Conservation (phyloP, 2,888 invertebrate species). For the Leptinotarsa peninsularis region DNA sequence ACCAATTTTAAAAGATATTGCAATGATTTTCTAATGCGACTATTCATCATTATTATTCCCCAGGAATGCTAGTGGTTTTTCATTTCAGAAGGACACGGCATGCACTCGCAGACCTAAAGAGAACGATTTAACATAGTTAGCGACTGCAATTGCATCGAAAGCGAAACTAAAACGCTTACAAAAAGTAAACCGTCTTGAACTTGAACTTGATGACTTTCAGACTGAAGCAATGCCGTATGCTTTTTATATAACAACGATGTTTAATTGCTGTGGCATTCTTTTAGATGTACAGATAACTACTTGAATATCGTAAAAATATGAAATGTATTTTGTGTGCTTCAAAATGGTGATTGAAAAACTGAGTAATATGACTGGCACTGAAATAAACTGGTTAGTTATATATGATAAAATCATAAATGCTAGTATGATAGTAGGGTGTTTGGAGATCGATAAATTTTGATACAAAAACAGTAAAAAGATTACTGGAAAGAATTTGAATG, state of each 20-base stretch:
- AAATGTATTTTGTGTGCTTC: no score
- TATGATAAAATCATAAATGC: no score
- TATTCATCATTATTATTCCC: slow-evolving; percentile 1
- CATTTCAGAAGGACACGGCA: not conserved
- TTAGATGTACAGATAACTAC: not conserved
- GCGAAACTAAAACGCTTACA: slow-evolving; percentile 23
- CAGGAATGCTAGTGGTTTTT: slow-evolving; percentile 7
- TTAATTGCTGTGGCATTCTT: slow-evolving; percentile 9
- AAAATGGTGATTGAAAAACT: no score
- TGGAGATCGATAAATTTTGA: no score
- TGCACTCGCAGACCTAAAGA: slow-evolving; percentile 12
- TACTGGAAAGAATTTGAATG: no score
- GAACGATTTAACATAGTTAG: slow-evolving; percentile 16
- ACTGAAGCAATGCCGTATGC: slow-evolving; percentile 18
- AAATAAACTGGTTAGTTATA: no score
- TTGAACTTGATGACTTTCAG: slow-evolving; percentile 21
- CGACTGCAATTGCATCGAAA: slow-evolving; percentile 24
- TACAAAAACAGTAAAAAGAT: no score
- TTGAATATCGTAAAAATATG: not conserved
- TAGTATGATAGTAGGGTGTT: no score
- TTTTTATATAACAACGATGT: slow-evolving; percentile 12
- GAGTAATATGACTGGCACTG: no score
- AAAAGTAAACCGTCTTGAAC: slow-evolving; percentile 27
- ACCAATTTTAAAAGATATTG: not conserved
- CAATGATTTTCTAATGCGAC: slow-evolving; percentile 7